These are phyloP conservation scores for Cataglyphis hispanica DNA, from an alignment of 1,140 invertebrate genomes.

Conservation along the genomic window DNA sequence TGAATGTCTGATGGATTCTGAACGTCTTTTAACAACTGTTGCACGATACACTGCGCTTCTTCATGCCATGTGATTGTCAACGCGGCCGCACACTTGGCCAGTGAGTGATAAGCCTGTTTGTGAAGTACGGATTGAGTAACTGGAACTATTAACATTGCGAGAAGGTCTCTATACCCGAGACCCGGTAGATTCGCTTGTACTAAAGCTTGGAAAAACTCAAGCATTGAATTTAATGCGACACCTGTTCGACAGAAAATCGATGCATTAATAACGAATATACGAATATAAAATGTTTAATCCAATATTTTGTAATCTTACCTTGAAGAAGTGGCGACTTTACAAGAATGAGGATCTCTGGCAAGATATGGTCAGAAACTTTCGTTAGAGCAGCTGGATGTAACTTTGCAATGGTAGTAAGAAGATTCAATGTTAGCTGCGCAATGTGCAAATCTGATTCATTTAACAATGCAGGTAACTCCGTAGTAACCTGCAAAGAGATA, in stretches of 20 bases:
- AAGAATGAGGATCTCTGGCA: conserved; percentile 95
- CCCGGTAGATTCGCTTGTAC: conserved; percentile 93
- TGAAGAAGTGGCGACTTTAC: conserved; percentile 96
- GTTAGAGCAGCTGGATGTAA: conserved; percentile 90
- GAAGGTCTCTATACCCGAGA: conserved; percentile 92
- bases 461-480: conserved; percentile 95
- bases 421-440: conserved; percentile 94
- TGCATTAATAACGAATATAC: neutral
- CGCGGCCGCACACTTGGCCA: conserved; percentile 98
- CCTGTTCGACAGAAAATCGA: conserved; percentile 85
- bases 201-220: conserved; percentile 96
- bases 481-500: conserved; percentile 88
- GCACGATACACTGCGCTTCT: conserved; percentile 93
- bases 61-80: conserved; percentile 92
- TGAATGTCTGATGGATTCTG: conserved; percentile 87
- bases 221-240: conserved; percentile 94
- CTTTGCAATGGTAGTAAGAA: conserved; percentile 92
- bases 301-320: conserved; percentile 84
- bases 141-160: conserved; percentile 91
- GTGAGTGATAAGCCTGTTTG: conserved; percentile 94
- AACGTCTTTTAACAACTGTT: conserved; percentile 94
- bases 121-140: conserved; percentile 87
- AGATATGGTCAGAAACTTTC: conserved; percentile 89
- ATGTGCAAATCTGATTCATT: conserved; percentile 98
- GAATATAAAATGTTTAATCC: conserved; percentile 1